Conservation (phyloP, 2,113 vertebrate genomes). For the Salminus brasiliensis region DNA sequence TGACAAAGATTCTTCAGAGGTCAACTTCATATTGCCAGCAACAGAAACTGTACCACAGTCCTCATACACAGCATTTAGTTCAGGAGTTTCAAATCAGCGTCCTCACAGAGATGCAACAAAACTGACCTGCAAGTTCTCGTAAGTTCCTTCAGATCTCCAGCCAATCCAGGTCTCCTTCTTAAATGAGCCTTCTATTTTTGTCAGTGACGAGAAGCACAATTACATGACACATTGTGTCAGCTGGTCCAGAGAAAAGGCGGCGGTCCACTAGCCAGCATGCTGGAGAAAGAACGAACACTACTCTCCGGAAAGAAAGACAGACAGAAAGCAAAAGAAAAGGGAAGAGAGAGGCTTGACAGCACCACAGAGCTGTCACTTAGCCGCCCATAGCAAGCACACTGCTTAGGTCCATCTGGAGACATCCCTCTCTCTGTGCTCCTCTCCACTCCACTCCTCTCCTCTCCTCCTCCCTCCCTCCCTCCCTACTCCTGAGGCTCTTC, state of each 20-base stretch:
- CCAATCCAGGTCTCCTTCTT: neutral
- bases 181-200: neutral
- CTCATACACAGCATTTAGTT: neutral
- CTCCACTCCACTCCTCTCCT: conserved; percentile 41
- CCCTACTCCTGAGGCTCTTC: conserved; percentile 35
- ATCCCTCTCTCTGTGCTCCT: conserved; percentile 53
- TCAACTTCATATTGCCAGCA: neutral
- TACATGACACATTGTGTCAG: conserved; percentile 22
- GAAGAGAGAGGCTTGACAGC: conserved; percentile 5
- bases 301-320: neutral
- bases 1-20: neutral
- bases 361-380: conserved; percentile 44
- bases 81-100: neutral
- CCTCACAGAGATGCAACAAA: neutral
- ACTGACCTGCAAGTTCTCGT: conserved; percentile 48
- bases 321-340: conserved; percentile 1
- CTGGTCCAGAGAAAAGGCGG: neutral
- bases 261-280: conserved; percentile 48
- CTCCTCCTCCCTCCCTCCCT: neutral
- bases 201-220: neutral
- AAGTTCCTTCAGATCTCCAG: neutral
- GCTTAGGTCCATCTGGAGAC: conserved; percentile 64
- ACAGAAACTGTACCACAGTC: neutral
- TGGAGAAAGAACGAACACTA: conserved; percentile 18
- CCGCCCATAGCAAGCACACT: conserved; percentile 58